A percentile compares a stretch with the other conserved stretches of the same genome.
These are phyloP conservation scores for Dicrostonyx torquatus DNA, from an alignment of 2,797 vertebrate species.

Conservation along the genomic window DNA sequence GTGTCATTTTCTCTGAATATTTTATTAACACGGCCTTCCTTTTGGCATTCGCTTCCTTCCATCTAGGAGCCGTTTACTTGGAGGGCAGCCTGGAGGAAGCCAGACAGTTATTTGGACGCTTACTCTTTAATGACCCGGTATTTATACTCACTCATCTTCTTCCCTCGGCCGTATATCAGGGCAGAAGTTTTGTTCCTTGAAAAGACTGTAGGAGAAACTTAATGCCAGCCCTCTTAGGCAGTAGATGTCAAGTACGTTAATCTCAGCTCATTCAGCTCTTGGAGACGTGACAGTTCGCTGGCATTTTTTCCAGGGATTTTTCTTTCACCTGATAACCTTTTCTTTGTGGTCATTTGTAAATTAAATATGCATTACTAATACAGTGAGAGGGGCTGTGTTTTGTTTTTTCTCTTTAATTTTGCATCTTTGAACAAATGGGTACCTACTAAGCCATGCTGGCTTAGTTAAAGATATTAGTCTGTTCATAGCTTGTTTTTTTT, in stretches of 20 bases:
- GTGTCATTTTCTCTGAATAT: constrained; percentile 73
- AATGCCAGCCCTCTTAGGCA: neutral
- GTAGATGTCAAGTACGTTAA: neutral
- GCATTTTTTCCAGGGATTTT: neutral
- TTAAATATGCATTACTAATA: neutral
- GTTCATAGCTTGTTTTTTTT: neutral
- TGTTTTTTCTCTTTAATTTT: constrained; percentile 61
- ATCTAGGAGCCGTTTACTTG: constrained; percentile 95
- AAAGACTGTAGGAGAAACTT: constrained; percentile 7
- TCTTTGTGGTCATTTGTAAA: neutral
- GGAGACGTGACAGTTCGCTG: neutral
- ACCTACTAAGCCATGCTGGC: neutral
- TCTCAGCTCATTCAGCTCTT: neutral
- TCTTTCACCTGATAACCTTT: neutral
- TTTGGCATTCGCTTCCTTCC: constrained; percentile 38
- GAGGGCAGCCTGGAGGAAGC: constrained; percentile 97
- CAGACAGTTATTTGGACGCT: constrained; percentile 94
- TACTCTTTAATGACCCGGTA: constrained; percentile 96
- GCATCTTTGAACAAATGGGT: constrained; percentile 31
- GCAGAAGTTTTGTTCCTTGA: constrained; percentile 26
- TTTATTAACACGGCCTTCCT: constrained; percentile 55
- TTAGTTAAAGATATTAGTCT: constrained; percentile 35
- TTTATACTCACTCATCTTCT: constrained; percentile 64
- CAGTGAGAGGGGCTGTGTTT: neutral
- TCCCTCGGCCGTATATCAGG: constrained; percentile 43